Evolutionary conservation across 2,113 vertebrate species (phyloP).

Genomic region (Phyllostomus hastatus): DNA sequence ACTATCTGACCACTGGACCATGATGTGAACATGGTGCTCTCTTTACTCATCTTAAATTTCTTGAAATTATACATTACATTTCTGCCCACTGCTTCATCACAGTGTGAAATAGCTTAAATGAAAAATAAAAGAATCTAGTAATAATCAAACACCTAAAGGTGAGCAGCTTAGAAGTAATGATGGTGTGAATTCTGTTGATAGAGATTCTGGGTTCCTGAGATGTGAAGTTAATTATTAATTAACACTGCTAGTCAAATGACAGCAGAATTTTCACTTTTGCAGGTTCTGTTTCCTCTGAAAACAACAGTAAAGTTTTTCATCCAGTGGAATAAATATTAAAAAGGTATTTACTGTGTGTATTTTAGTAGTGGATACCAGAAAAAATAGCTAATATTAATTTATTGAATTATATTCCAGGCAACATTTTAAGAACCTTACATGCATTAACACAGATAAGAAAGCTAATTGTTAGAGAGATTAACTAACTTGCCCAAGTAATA

Average conservation of each 20-base stretch:
- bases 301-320: background rate
- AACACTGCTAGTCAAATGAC: conserved; percentile 36
- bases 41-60: conserved; percentile 55
- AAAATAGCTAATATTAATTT: conserved; percentile 15
- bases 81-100: conserved; percentile 35
- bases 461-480: background rate
- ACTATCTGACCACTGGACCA: background rate
- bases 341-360: background rate
- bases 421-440: background rate
- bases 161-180: background rate
- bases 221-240: conserved; percentile 55
- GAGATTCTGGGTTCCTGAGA: conserved; percentile 20
- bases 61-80: conserved; percentile 59
- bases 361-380: background rate
- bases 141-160: conserved; percentile 34
- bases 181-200: conserved; percentile 41
- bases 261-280: background rate
- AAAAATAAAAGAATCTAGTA: conserved; percentile 26
- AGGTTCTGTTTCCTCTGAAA: conserved; percentile 21
- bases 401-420: background rate
- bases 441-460: background rate
- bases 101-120: conserved; percentile 57
- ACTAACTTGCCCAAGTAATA: background rate
- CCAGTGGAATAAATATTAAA: conserved; percentile 33
- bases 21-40: conserved; percentile 35